These are phyloP conservation scores for Acipenser ruthenus DNA, from an alignment of 2,797 vertebrate species.

Conservation along the genomic window DNA sequence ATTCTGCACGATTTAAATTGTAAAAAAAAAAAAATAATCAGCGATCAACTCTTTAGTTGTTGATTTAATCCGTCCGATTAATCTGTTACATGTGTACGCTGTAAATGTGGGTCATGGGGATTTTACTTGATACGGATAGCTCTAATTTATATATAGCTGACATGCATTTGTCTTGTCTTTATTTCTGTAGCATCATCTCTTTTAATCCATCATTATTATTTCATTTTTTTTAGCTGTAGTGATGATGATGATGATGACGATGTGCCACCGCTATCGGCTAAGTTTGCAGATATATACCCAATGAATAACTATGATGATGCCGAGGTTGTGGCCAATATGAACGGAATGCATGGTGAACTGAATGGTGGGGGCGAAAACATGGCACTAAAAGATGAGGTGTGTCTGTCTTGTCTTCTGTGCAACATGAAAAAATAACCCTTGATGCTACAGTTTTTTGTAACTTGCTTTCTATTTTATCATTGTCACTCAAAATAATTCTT, in stretches of 20 bases:
- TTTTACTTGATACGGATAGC: too few relatives aligned
- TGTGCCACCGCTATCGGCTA: conserved; percentile 77
- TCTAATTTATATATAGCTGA: too few relatives aligned
- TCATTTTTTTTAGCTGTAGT: conserved; percentile 34
- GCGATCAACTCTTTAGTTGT: too few relatives aligned
- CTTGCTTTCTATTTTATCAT: background rate
- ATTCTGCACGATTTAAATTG: too few relatives aligned
- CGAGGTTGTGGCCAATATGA: conserved; percentile 69
- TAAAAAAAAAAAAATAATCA: too few relatives aligned
- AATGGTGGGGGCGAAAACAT: conserved; percentile 72
- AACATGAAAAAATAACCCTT: background rate
- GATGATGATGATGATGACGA: conserved; percentile 86
- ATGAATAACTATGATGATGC: conserved; percentile 75
- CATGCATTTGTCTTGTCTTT: too few relatives aligned
- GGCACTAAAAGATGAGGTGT: conserved; percentile 74
- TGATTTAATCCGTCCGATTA: too few relatives aligned
- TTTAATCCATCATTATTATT: too few relatives aligned
- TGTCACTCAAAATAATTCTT: background rate
- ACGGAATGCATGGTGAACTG: conserved; percentile 75
- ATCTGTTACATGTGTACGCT: too few relatives aligned
- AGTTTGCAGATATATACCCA: conserved; percentile 82
- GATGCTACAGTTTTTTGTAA: conserved; percentile 26
- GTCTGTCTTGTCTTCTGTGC: conserved; percentile 14
- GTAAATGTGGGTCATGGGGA: too few relatives aligned
- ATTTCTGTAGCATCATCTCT: too few relatives aligned